These are phyloP conservation scores for Synodontis membranacea DNA, from an alignment of 2,113 vertebrate genomes.

Conservation along the genomic window DNA sequence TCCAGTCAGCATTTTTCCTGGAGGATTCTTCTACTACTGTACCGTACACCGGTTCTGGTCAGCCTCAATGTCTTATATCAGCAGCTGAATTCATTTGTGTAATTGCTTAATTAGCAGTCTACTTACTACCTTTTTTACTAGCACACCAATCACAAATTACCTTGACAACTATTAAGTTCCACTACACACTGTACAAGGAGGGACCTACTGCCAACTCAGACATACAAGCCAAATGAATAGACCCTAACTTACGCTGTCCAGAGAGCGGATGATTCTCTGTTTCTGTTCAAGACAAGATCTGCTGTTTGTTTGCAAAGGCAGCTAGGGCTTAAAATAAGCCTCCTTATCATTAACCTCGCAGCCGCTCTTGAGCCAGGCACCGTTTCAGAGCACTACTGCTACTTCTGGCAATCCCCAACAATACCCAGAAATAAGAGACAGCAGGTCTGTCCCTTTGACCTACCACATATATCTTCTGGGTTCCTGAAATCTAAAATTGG, in stretches of 20 bases:
- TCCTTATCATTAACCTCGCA: neutral
- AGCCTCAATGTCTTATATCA: neutral
- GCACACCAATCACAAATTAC: slow-evolving; percentile 15
- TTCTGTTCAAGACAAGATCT: slow-evolving; percentile 1
- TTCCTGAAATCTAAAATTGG: slow-evolving; percentile 8
- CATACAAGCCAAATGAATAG: slow-evolving; percentile 7
- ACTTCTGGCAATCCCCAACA: slow-evolving; percentile 9
- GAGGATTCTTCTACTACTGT: neutral
- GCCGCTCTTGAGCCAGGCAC: neutral
- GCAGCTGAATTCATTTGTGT: slow-evolving; percentile 18
- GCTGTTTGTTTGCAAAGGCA: neutral
- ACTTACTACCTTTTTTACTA: neutral
- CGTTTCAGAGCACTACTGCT: neutral
- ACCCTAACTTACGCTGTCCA: neutral
- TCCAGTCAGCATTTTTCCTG: neutral
- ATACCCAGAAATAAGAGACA: neutral
- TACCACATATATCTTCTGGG: slow-evolving; percentile 1
- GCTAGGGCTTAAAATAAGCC: neutral
- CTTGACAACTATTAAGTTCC: neutral
- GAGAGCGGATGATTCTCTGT: neutral
- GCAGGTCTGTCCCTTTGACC: neutral
- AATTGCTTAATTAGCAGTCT: slow-evolving; percentile 7
- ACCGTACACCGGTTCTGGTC: neutral
- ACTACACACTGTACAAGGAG: neutral
- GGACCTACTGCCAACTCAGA: neutral